phyloP scores from a whole-genome alignment of 1,140 invertebrate species.

The Rhizoglyphus robini region DNA sequence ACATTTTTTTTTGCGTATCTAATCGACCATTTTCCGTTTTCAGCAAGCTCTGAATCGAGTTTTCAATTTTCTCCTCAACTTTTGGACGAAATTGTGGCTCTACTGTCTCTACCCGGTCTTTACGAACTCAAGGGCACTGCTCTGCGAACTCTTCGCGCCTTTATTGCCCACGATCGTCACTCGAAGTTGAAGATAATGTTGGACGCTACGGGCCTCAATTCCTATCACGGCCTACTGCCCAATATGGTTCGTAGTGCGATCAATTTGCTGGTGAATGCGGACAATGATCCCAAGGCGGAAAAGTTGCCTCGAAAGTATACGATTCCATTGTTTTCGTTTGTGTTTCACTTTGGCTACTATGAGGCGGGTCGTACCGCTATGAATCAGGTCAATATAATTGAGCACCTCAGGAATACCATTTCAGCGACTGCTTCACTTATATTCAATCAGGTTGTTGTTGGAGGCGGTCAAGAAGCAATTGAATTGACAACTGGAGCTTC shows the following conservation, averaged over 20 bases:
- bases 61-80: not conserved
- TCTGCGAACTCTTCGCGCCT: not conserved
- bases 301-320: not conserved
- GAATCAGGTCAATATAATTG: not conserved
- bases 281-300: not conserved
- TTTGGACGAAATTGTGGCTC: not conserved
- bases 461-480: constrained; percentile 97
- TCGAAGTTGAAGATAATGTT: not conserved
- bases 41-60: not conserved
- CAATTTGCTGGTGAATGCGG: not conserved
- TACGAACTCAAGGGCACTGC: not conserved
- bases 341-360: not conserved
- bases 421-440: constrained; percentile 90
- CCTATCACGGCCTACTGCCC: not conserved
- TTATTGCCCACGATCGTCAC: not conserved
- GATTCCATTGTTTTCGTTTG: not conserved
- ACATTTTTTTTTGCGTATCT: not conserved
- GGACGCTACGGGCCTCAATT: not conserved
- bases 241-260: not conserved
- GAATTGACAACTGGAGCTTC: constrained; percentile 95
- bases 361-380: not conserved
- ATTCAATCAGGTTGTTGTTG: constrained; percentile 78
- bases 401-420: constrained; percentile 55
- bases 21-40: not conserved
- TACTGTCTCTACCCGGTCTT: not conserved